These are phyloP conservation scores for Kuschelorhynchus macadamiae DNA, from an alignment of 2,888 invertebrate species.

Conservation along the genomic window DNA sequence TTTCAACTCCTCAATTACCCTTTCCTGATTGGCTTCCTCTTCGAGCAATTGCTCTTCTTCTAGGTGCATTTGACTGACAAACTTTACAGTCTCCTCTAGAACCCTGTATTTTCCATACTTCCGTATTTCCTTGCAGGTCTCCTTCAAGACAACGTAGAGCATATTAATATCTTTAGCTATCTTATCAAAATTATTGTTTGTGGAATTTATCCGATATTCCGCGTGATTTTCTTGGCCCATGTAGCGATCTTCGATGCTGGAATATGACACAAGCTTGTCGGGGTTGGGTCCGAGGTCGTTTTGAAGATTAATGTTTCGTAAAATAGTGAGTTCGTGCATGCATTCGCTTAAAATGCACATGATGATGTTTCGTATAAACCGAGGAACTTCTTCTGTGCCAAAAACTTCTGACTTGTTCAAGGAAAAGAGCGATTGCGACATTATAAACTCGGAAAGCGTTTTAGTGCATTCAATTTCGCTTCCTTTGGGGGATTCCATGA, in stretches of 20 bases:
- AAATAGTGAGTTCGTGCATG: conserved; percentile 52
- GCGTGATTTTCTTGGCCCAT: conserved; percentile 54
- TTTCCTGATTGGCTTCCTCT: conserved; percentile 44
- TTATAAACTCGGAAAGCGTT: too few relatives aligned
- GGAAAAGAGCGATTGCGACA: neutral
- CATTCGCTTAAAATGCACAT: conserved; percentile 49
- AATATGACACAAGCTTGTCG: conserved; percentile 27
- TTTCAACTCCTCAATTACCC: conserved; percentile 50
- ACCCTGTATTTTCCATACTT: conserved; percentile 18
- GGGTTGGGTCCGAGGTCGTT: conserved; percentile 35
- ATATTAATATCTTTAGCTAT: conserved; percentile 54
- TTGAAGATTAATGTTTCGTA: conserved; percentile 52
- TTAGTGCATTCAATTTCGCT: too few relatives aligned
- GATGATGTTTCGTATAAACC: conserved; percentile 22
- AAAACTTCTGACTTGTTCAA: neutral
- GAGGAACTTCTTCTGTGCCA: conserved; percentile 3
- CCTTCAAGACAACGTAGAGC: conserved; percentile 47
- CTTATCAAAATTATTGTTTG: conserved; percentile 53
- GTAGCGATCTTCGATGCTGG: conserved; percentile 51
- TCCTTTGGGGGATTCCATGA: too few relatives aligned
- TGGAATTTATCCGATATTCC: conserved; percentile 49
- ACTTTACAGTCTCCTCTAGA: conserved; percentile 31
- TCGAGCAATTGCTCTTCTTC: conserved; percentile 52
- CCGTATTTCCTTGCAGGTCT: conserved; percentile 48
- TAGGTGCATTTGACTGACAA: conserved; percentile 44